A percentile compares a stretch with the other conserved stretches of the same genome.
Evolutionary conservation across 2,888 invertebrate genomes (phyloP).

Genomic region (Chymomyza amoena): DNA sequence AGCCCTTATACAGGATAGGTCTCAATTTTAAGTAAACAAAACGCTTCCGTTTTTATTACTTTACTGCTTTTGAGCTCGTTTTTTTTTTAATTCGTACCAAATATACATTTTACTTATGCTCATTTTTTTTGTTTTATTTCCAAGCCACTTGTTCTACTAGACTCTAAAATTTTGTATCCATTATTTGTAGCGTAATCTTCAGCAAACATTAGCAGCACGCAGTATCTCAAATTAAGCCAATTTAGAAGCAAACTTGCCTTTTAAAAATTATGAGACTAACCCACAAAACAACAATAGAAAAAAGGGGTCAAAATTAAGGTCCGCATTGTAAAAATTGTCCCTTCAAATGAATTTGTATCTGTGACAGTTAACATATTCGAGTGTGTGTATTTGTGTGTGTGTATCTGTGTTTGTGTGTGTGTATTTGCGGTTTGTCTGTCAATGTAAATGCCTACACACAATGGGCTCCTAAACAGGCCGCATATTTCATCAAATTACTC

Average conservation of each 20-base stretch:
- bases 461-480: conserved; percentile 1
- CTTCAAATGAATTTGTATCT: not conserved
- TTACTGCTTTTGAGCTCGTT: no score
- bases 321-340: not conserved
- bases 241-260: not conserved
- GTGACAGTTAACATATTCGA: not conserved
- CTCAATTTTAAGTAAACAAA: no score
- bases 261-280: not conserved
- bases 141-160: not conserved
- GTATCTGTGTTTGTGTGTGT: not conserved
- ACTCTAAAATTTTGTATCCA: not conserved
- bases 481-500: conserved; percentile 18
- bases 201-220: not conserved
- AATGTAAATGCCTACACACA: not conserved
- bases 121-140: no score
- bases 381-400: not conserved
- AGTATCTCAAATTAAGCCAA: not conserved
- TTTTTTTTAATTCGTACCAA: no score
- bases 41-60: no score
- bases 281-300: not conserved
- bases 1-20: no score
- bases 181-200: not conserved
- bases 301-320: not conserved
- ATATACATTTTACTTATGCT: no score
- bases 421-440: not conserved